A percentile compares a stretch with the other conserved stretches of the same genome.
Conservation (phyloP, 2,888 invertebrate genomes). For the Acrobasis consociella region DNA sequence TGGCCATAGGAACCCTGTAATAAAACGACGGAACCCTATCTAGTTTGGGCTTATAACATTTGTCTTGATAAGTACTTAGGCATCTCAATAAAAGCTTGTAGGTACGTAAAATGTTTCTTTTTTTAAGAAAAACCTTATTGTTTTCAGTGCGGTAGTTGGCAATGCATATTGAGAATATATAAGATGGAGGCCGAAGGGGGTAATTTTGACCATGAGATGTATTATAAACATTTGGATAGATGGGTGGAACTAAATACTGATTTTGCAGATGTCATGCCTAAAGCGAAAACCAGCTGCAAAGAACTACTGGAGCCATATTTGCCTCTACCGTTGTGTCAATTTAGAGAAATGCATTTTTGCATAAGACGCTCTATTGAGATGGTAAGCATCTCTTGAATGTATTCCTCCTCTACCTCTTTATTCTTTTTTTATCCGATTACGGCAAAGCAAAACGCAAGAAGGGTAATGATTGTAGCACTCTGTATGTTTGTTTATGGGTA, state of each 20-base stretch:
- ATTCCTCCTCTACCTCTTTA: neutral
- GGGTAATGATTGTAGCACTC: too few relatives aligned
- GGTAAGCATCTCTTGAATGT: constrained; percentile 37
- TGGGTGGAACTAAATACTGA: constrained; percentile 58
- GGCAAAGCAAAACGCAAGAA: too few relatives aligned
- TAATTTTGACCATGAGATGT: constrained; percentile 47
- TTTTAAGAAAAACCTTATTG: too few relatives aligned
- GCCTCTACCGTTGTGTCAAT: constrained; percentile 49
- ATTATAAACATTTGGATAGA: constrained; percentile 53
- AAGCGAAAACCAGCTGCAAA: constrained; percentile 53
- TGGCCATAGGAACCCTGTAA: too few relatives aligned
- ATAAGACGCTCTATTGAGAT: constrained; percentile 50
- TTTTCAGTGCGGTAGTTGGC: constrained; percentile 58
- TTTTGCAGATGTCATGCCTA: constrained; percentile 46
- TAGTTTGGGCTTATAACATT: too few relatives aligned
- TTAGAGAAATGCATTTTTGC: constrained; percentile 48
- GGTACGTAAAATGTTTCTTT: too few relatives aligned
- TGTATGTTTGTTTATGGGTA: too few relatives aligned
- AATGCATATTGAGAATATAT: constrained; percentile 56
- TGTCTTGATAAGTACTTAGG: too few relatives aligned
- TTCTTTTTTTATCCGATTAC: too few relatives aligned
- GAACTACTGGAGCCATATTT: constrained; percentile 35
- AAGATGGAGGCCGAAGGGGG: constrained; percentile 38
- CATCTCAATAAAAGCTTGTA: too few relatives aligned
- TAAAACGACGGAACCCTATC: too few relatives aligned